Base-by-base conservation (phyloP, 1,140 invertebrate genomes). In the Penaeus indicus region DNA sequence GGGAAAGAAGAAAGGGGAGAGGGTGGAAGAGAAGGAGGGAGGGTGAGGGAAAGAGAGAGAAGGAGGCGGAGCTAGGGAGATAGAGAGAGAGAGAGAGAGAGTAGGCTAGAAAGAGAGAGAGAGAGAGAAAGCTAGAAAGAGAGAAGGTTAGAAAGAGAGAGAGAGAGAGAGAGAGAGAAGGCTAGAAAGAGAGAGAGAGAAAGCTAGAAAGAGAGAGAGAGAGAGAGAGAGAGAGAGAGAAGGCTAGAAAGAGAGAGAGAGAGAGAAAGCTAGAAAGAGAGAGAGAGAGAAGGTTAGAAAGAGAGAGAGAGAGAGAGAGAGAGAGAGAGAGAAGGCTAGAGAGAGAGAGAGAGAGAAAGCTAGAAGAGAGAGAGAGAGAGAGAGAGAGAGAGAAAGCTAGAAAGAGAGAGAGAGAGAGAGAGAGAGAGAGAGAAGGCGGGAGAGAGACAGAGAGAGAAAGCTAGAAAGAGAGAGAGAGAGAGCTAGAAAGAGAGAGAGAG, bases 301-400 rank as follows among this genome's bases (percentile, higher is more conserved):
- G 60, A 63, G 79, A 81, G 60, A 81, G 79, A 81, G 60, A 63
- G 60, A 81, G 79, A 62, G 60, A 81, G 79, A 81, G 79, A 62
- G 60, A 81, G 60, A 61, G 21, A 61, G 21, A 60, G 79, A 62
- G 42, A 61, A 18, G 27, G n/a, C 63, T 11, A 81, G 79, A 25
- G 22, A 47, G 0, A 5, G 54, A 22, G 25, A 27, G n/a, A 54
- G 47, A 63, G n/a, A 42, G 27, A 42, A 38, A 47, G 38, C 42
- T 38, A 80, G 38, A 22, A 22, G 77, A 79, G 77, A 47, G 47
- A 38, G 32, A 78, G 22, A 42, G 38, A 38, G 75, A 21, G 25
- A 21, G 22, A 27, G 75, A 25, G 21, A 78, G 25, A 38, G 25
- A 47, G 22, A 47, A 8, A 79, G 38, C 8, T 13, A 22, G 47